Evolutionary conservation across 2,888 invertebrate genomes (phyloP), one percentile per base, ranked within the genome.

Genomic region (Pachydiplax longipennis): DNA sequence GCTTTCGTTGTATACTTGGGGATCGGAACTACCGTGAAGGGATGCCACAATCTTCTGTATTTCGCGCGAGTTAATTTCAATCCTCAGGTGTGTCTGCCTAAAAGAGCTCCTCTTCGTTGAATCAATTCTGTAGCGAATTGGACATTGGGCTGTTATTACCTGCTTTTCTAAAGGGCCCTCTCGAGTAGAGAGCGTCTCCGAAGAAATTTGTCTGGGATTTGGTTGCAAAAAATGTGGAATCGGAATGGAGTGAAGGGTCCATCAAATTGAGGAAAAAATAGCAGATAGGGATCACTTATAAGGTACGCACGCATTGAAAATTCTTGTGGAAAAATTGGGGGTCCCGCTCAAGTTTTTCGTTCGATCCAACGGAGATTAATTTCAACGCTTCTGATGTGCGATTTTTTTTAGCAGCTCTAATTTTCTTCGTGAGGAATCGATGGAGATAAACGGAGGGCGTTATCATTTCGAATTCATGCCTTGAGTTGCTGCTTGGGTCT

Each of bases 171-270:
- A 25, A 25, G 73, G n/a, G 73, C 12, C 73, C 73, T 31, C 13
- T 73, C 13, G 73, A 22, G 37, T 5, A 22, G 61, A 37, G 35
- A 61, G 37, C 61, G 61, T 87, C 58, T 87, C 37, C 37, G 35
- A 87, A 87, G 87, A 61, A 53, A 87, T 87, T 87, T 65, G 65
- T 37, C 65, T 53, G 61, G 37, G 61, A n/a, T 22, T 53, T n/a
- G 48, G 25, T 15, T 53, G 31, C 61, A 31, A 83, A 87, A 87
- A 87, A 87, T 61, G 18, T 37, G 13, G 35, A 31, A 6, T 53
- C 61, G n/a, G 37, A 12, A 35, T 65, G 35, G 61, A n/a, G 61
- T 13, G 61, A 61, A 4, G 65, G 31, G 37, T 25, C 31, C 53
- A 35, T 31, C 37, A 65, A 87, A 87, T 58, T 53, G 37, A 10